Evolutionary conservation across 2,113 vertebrate species (phyloP).

Genomic region (Pithys albifrons): DNA sequence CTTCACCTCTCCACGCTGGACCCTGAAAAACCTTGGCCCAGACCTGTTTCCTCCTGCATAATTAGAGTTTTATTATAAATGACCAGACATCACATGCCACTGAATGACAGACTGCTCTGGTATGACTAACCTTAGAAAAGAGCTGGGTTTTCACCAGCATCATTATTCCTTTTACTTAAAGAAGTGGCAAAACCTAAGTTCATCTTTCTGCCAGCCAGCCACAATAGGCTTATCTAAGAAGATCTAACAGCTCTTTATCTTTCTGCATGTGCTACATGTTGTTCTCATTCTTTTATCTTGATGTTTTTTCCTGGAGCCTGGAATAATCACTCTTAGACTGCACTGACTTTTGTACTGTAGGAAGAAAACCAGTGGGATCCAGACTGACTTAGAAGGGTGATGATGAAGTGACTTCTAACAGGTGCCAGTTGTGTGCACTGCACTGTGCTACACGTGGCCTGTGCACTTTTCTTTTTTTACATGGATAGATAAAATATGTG

Average conservation of each 20-base stretch:
- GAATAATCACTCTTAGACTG: neutral
- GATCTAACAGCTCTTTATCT: neutral
- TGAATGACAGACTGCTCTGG: neutral
- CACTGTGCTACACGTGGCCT: neutral
- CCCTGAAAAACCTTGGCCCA: neutral
- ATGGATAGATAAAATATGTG: neutral
- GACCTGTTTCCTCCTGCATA: neutral
- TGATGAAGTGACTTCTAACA: neutral
- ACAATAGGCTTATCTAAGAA: slow-evolving; percentile 16
- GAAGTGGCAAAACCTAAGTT: neutral
- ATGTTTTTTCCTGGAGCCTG: neutral
- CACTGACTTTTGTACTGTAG: neutral
- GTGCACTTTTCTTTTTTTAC: neutral
- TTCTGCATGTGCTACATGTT: neutral
- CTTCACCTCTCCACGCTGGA: neutral
- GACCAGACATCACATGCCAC: neutral
- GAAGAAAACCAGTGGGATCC: neutral
- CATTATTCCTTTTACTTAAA: neutral
- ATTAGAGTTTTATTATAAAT: neutral
- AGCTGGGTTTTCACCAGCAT: neutral
- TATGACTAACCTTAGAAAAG: neutral
- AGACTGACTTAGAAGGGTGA: neutral
- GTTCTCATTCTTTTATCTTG: slow-evolving; percentile 16
- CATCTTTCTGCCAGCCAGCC: neutral
- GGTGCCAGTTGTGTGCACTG: neutral